A percentile compares a stretch with the other conserved stretches of the same genome.
These are phyloP conservation scores for Megastigmus dorsalis DNA, from an alignment of 2,888 invertebrate species.

Conservation along the genomic window DNA sequence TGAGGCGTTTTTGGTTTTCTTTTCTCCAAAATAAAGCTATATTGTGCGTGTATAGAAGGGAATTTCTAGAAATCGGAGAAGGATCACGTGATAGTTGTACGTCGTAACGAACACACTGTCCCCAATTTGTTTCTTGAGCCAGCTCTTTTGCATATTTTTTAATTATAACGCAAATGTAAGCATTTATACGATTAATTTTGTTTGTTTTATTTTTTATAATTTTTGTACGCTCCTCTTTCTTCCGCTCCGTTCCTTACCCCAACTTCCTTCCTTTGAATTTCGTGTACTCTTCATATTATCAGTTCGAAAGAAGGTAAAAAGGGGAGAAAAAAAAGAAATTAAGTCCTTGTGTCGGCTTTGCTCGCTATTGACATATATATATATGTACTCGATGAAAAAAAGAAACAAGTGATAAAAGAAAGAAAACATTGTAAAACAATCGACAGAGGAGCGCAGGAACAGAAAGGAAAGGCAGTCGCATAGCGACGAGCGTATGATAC, in stretches of 20 bases:
- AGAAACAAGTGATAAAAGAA: neutral
- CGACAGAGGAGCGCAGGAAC: constrained; percentile 46
- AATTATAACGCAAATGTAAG: constrained; percentile 29
- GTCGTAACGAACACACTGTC: constrained; percentile 61
- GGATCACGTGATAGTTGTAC: constrained; percentile 68
- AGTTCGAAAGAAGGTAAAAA: constrained; percentile 21
- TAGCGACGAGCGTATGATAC: constrained; percentile 30
- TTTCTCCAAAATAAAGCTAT: constrained; percentile 40
- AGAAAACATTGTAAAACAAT: constrained; percentile 48
- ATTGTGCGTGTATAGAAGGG: neutral
- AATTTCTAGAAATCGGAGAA: constrained; percentile 38
- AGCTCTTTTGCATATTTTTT: constrained; percentile 35
- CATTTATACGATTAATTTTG: constrained; percentile 52
- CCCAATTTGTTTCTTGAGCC: constrained; percentile 47
- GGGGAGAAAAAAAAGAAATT: constrained; percentile 31
- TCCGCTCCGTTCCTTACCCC: neutral
- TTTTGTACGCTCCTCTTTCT: constrained; percentile 54
- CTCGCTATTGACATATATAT: constrained; percentile 13
- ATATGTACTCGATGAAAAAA: neutral
- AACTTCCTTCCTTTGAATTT: constrained; percentile 28
- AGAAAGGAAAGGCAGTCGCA: constrained; percentile 32
- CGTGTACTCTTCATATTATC: constrained; percentile 32
- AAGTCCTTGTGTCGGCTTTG: constrained; percentile 43
- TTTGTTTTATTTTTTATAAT: constrained; percentile 52
- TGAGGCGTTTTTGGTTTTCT: constrained; percentile 64